These are phyloP conservation scores for Hipposideros armiger DNA, from an alignment of 2,113 vertebrate species.

Conservation along the genomic window DNA sequence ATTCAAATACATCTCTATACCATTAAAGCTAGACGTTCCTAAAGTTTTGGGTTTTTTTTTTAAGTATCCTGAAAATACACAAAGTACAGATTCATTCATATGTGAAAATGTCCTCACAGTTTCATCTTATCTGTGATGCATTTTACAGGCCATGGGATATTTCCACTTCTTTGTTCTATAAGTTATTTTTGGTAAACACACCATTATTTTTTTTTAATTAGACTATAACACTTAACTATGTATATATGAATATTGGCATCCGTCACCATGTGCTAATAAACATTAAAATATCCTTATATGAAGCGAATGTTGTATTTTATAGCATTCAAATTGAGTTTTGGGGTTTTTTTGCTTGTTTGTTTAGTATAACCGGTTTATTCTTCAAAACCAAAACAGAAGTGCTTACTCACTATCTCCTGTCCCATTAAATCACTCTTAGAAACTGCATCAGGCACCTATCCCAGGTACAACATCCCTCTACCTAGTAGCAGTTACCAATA, in stretches of 20 bases:
- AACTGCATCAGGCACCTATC: background rate
- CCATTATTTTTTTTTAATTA: background rate
- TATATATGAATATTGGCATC: background rate
- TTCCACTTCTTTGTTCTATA: background rate
- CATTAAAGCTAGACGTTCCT: slow-evolving; percentile 14
- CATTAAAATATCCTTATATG: background rate
- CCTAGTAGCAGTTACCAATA: background rate
- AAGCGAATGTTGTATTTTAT: background rate
- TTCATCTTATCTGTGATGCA: background rate
- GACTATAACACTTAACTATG: background rate
- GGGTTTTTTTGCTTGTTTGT: background rate
- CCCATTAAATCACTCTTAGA: background rate
- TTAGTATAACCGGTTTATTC: background rate
- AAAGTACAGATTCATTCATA: slow-evolving; percentile 10
- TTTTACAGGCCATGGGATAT: background rate
- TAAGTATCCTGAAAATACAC: slow-evolving; percentile 22
- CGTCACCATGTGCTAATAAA: background rate
- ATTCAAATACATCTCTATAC: slow-evolving; percentile 67
- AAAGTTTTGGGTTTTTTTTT: background rate
- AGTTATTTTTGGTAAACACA: background rate
- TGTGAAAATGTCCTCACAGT: background rate
- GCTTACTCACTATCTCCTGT: background rate
- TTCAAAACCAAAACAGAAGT: background rate
- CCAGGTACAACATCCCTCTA: background rate
- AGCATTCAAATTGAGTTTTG: background rate